Base-by-base conservation (phyloP, 2,113 vertebrate genomes). In the Gobio gobio region DNA sequence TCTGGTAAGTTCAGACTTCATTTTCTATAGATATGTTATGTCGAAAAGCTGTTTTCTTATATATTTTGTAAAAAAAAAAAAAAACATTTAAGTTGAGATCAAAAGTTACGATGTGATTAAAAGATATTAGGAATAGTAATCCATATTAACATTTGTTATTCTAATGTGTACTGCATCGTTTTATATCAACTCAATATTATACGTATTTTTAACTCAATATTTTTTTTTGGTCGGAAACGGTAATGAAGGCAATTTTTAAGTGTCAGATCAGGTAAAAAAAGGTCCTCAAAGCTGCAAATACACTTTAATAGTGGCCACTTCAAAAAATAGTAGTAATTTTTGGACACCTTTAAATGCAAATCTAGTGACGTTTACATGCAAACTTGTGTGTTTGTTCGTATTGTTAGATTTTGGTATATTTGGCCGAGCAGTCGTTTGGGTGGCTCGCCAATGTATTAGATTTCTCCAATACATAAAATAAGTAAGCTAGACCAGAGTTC, bases 1-100 rank as follows among this genome's bases (percentile, higher is more conserved):
- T 12, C 24, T 70, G 76, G 86, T 87, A 80, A 2, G 81, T 78
- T 33, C n/a, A 18, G 26, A 43, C 56, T 82, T 43, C 6, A 18
- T 75, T 13, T 70, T 29, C 1, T 43, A 72, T 43, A 70, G 3
- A 72, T 3, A 5, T 43, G 68, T 43, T 43, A 40, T 40, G 66
- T 70, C 3, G 0, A 68, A 9, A 36, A 33, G 3, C 64, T 10
- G 16, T 68, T 40, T 40, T 56, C 18, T 22, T 56, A 1, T 56
- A 8, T 56, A 56, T 56, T 56, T 54, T 20, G 51, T 54, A 20
- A 14, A 49, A 12, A 12, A 70, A n/a, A n/a, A n/a, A n/a, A n/a
- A n/a, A n/a, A n/a, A n/a, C n/a, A 5, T 22, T 22, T 43, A 4
- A n/a, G 36, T 43, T 70, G 66, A 70, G 20, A 43, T 72, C 68